Evolutionary conservation across 2,888 invertebrate species (phyloP), one percentile per base, ranked within the genome.

Genomic region (Drosophila mulleri): DNA sequence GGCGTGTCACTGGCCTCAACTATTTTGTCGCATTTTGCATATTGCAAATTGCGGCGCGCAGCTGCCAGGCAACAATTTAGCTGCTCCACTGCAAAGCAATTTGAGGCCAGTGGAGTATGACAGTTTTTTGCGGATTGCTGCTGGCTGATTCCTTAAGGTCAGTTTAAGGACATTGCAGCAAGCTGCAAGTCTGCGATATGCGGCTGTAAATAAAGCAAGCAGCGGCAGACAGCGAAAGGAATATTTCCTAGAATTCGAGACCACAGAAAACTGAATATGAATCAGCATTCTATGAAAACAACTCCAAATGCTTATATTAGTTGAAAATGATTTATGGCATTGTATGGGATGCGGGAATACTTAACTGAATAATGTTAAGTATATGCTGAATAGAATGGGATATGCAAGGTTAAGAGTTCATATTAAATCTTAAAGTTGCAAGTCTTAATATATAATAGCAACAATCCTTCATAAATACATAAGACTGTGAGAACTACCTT

Each of bases 21-120:
- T 81, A 83, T 83, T 83, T 81, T 81, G 87, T 83, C 82, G 84
- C 79, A 73, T 72, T 85, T 88, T 85, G 87, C 82, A 89, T 87
- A 79, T 83, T 88, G 84, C 87, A 77, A 73, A 83, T 73, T 53
- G 67, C 72, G 72, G 79, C 23, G 44, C 50, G 37, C 12, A 41
- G 65, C 57, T 56, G 71, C 72, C 60, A 72, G 66, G 63, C 81
- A 75, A 68, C 67, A 67, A 67, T 67, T 54, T 66, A 23, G 59
- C 56, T 18, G 52, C 60, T 44, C 23, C 54, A 58, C 67, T 66
- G 63, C 35, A 68, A 75, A 67, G 76, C 78, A 83, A 83, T 83
- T 75, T 72, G 63, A 71, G 69, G 57, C 74, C 65, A 64, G 68
- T 78, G 57, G 60, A 64, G 72, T 48, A 64, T 59, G 72, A 47